Base-by-base conservation (phyloP, 1,140 invertebrate genomes). In the Caenorhabditis briggsae region DNA sequence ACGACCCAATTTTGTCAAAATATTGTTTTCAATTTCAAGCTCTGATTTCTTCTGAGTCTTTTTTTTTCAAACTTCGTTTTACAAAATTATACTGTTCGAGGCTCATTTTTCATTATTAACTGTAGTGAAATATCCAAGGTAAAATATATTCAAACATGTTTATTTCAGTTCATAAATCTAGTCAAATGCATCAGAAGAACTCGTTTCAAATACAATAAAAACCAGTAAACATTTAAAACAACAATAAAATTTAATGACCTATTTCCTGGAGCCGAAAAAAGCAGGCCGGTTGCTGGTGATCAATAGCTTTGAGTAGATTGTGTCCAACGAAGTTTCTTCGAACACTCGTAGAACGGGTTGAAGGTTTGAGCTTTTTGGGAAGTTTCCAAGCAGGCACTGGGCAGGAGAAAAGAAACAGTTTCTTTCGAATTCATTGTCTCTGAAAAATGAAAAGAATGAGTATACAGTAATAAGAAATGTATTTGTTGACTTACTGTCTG, bases 391-490 rank as follows among this genome's bases (percentile, higher is more conserved):
- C 2, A 74, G 33, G 18, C 65, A 74, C n/a, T 74, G 65, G 5
- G 65, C 65, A 5, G 65, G 65, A 7, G 65, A 74, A n/a, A 74
- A 74, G 41, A 74, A 74, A n/a, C 65, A 74, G 12, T 74, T 74
- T n/a, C 65, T 46, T 25, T 74, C 41, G 18, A 46, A 74, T 8
- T 48, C 2, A 16, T 46, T n/a, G 43, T 74, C 65, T 18, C 65
- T 46, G 43, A 74, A 74, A 70, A 65, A 16, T 6, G 46, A 3
- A 11, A 46, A 8, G 5, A 8, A 5, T 74, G 46, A n/a, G 14
- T 74, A 65, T 41, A 9, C 25, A 11, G 8, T 33, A 7, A n/a
- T 58, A 7, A 58, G 33, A 65, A 41, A 20, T n/a, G 6, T 20
- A 0, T 2, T n/a, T 11, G 1, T 6, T 46, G n/a, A 74, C 65